These are phyloP conservation scores for Charaxes varanes DNA, from an alignment of 1,140 invertebrate genomes.

Conservation along the genomic window DNA sequence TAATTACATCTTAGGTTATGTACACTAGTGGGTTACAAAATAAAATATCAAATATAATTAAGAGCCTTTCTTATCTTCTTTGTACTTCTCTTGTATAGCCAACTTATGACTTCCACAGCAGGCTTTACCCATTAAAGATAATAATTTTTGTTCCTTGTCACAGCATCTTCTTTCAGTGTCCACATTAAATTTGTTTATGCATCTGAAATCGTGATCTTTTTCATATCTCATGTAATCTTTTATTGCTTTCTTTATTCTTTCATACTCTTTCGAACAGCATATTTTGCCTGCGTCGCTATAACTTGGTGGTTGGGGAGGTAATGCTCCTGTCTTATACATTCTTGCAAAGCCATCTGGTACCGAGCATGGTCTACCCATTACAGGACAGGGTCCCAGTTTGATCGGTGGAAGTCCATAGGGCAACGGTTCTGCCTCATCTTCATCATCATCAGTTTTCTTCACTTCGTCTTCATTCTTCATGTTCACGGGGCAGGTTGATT, in stretches of 20 bases:
- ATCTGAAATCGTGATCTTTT: constrained; percentile 52
- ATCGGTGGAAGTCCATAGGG: constrained; percentile 62
- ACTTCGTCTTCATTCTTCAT: constrained; percentile 49
- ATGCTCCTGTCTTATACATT: constrained; percentile 57
- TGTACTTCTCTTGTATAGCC: constrained; percentile 52
- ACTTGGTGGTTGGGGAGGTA: constrained; percentile 43
- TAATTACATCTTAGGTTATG: constrained; percentile 25
- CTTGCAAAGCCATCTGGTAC: constrained; percentile 61
- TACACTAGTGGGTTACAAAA: constrained; percentile 57
- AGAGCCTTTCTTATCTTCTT: constrained; percentile 31
- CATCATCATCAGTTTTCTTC: constrained; percentile 49
- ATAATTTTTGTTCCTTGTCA: constrained; percentile 49
- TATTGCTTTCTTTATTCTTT: constrained; percentile 61
- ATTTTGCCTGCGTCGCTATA: constrained; percentile 60
- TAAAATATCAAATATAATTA: constrained; percentile 50
- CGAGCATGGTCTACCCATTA: constrained; percentile 57
- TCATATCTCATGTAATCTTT: constrained; percentile 55
- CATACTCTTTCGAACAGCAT: constrained; percentile 62
- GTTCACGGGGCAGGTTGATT: constrained; percentile 55
- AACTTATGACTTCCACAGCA: constrained; percentile 59
- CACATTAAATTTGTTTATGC: constrained; percentile 55
- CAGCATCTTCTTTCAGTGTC: constrained; percentile 61
- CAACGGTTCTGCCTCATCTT: constrained; percentile 47
- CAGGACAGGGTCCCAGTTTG: constrained; percentile 57
- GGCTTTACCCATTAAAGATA: constrained; percentile 42